phyloP scores from a whole-genome alignment of 2,888 invertebrate species.

The Aproaerema taeniolella region DNA sequence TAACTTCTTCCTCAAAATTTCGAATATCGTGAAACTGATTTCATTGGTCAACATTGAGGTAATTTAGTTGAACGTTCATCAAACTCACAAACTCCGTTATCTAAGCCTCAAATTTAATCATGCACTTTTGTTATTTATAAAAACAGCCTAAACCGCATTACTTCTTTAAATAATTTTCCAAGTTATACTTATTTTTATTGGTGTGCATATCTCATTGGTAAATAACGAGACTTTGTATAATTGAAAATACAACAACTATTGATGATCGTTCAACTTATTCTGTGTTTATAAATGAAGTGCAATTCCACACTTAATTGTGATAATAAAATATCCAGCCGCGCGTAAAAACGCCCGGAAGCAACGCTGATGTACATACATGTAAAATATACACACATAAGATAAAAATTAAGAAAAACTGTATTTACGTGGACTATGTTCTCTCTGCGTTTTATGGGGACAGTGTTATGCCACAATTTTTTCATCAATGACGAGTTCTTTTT shows the following conservation, averaged over 20 bases:
- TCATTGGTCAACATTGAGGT: no score
- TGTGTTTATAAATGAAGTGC: slow-evolving; percentile 3
- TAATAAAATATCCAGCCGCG: slow-evolving; percentile 43
- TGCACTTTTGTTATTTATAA: no score
- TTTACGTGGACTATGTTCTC: slow-evolving; percentile 45
- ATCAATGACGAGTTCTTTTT: no score
- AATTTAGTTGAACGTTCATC: no score
- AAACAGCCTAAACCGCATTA: no score
- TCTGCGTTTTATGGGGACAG: slow-evolving; percentile 44
- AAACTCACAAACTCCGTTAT: no score
- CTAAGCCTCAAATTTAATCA: no score
- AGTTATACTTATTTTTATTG: slow-evolving; percentile 1
- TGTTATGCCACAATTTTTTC: slow-evolving; percentile 23
- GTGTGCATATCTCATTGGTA: no score
- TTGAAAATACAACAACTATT: slow-evolving; percentile 4
- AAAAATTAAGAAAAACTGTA: slow-evolving; percentile 41
- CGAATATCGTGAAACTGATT: no score
- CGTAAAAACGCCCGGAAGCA: slow-evolving; percentile 39
- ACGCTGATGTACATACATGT: slow-evolving; percentile 59
- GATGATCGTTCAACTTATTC: neutral
- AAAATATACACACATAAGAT: slow-evolving; percentile 46
- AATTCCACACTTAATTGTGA: slow-evolving; percentile 28
- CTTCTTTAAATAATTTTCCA: no score
- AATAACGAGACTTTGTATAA: slow-evolving; percentile 4
- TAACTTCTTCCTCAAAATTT: slow-evolving; percentile 3